A percentile compares a stretch with the other conserved stretches of the same genome.
phyloP scores from a whole-genome alignment of 37 sponge, comb jelly and placozoan species.

The Oscarella lobularis region DNA sequence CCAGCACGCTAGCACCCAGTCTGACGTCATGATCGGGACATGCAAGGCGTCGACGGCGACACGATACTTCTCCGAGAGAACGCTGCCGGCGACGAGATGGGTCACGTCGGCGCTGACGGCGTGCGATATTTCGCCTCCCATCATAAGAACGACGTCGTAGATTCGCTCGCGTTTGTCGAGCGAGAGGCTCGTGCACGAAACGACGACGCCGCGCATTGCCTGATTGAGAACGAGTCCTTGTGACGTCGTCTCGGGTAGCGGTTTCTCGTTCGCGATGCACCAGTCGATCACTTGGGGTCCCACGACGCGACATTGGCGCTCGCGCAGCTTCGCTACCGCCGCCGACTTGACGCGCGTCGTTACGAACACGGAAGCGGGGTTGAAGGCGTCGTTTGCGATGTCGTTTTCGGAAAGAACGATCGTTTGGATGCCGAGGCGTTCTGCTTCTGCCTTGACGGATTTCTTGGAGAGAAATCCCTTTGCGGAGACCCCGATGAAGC shows the following conservation, averaged over 20 bases:
- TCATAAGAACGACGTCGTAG: constrained; percentile 33
- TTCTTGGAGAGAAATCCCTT: neutral
- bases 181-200: constrained; percentile 56
- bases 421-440: too few relatives aligned
- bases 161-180: constrained; percentile 43
- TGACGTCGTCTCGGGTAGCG: neutral
- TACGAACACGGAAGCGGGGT: neutral
- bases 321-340: neutral
- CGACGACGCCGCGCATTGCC: constrained; percentile 48
- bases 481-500: neutral
- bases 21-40: constrained; percentile 54
- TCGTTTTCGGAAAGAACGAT: too few relatives aligned
- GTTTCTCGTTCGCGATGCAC: neutral
- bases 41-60: constrained; percentile 46
- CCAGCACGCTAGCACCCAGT: constrained; percentile 59
- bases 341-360: neutral
- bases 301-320: neutral
- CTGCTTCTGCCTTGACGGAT: neutral
- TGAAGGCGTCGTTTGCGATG: neutral
- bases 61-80: constrained; percentile 69
- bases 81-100: constrained; percentile 78
- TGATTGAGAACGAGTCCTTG: constrained; percentile 33
- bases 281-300: neutral
- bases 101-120: constrained; percentile 58
- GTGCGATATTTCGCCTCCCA: constrained; percentile 50